phyloP scores from a whole-genome alignment of 2,888 invertebrate species.

The Pyrrhosoma nymphula region DNA sequence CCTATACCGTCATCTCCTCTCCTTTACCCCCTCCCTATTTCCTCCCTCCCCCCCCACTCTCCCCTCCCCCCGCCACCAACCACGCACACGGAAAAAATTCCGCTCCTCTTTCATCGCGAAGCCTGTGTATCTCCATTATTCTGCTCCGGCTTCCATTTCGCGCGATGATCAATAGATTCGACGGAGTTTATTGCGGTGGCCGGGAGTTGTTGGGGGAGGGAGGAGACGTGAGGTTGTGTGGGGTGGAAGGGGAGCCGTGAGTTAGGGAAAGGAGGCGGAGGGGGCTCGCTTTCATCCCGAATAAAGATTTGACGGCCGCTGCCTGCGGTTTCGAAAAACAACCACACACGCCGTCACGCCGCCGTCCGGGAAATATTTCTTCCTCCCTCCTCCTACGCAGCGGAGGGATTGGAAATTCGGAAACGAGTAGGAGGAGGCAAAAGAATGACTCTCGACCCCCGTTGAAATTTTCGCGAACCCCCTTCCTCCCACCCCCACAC shows the following conservation, averaged over 20 bases:
- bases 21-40: too few relatives aligned
- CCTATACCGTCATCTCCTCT: too few relatives aligned
- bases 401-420: not conserved
- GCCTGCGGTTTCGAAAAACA: not conserved
- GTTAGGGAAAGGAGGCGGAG: not conserved
- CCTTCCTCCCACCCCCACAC: too few relatives aligned
- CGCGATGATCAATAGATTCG: slow-evolving; percentile 15
- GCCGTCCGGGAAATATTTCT: not conserved
- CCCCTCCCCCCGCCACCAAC: too few relatives aligned
- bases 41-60: too few relatives aligned
- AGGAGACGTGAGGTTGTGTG: not conserved
- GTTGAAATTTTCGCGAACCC: not conserved
- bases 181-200: not conserved
- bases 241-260: not conserved
- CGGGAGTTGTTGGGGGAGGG: not conserved
- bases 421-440: not conserved
- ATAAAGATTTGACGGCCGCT: not conserved
- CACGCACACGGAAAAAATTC: not conserved
- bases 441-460: not conserved
- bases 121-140: not conserved
- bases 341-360: not conserved
- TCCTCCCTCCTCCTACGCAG: not conserved
- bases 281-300: not conserved
- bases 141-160: not conserved
- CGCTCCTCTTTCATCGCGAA: not conserved